Evolutionary conservation across 30 jellyfish, hydroid and myxozoan species (phyloP).

Genomic region (Pseudorhiza aurosa): DNA sequence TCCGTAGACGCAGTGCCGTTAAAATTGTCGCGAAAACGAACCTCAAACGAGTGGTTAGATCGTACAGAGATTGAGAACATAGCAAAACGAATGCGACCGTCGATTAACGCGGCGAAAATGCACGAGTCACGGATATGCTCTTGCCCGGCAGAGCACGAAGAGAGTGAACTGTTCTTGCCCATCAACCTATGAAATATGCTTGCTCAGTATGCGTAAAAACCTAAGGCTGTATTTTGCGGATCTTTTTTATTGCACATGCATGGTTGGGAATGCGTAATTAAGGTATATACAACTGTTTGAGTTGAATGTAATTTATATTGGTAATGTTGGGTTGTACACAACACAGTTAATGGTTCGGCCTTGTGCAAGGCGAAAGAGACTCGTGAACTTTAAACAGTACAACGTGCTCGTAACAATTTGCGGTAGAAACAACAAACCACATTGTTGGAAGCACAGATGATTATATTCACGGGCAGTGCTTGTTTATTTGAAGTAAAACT

Average conservation of each 20-base stretch:
- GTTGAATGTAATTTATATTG: not conserved
- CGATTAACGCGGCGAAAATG: slow-evolving; percentile 13
- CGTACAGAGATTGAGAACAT: not conserved
- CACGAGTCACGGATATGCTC: slow-evolving; percentile 13
- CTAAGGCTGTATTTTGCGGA: not conserved
- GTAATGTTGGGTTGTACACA: not conserved
- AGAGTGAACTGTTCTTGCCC: no score
- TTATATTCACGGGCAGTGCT: no score
- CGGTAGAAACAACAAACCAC: not conserved
- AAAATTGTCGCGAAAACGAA: slow-evolving; percentile 24
- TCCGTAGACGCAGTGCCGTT: not conserved
- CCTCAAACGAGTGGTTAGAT: slow-evolving; percentile 27
- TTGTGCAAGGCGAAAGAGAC: not conserved
- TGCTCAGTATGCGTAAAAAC: no score
- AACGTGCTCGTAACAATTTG: not conserved
- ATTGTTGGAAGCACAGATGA: not conserved
- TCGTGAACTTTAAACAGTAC: not conserved
- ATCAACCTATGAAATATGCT: no score
- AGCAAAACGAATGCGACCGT: slow-evolving; percentile 33
- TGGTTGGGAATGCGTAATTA: not conserved
- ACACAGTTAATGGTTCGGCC: not conserved
- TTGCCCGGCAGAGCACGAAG: not conserved
- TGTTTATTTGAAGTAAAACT: no score
- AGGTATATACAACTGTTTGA: not conserved
- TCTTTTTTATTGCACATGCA: not conserved